Base-by-base conservation (phyloP, 2,888 invertebrate genomes). In the Himalopsyche japonica region DNA sequence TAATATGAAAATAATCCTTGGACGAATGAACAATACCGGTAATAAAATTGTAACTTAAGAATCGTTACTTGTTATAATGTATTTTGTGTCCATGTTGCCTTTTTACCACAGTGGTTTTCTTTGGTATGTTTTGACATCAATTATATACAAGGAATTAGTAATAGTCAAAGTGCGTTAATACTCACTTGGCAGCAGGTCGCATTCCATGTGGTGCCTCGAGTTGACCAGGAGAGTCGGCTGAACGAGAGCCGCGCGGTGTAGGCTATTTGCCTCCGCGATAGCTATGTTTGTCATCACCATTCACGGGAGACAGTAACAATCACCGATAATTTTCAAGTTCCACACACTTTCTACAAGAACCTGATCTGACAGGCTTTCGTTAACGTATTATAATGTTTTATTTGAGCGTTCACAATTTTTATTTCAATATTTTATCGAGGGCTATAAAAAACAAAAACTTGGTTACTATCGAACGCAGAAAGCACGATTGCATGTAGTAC, bases 211-310 rank as follows among this genome's bases (percentile, higher is more conserved):
- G 83, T 86, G 86, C 30, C 83, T 78, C 20, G 81, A 32, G 85
- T 85, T 87, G 81, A 87, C 86, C 76, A 86, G 80, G 15, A 87
- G 77, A 27, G 87, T 81, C 32, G 87, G 87, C 82, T 87, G 87
- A 30, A 87, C 87, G 47, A 86, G 84, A 27, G 87, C 83, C 79
- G 83, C 86, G 85, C 87, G 86, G 81, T 84, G 87, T 57, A 57
- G 57, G 57, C 57, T 57, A 57, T 57, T 57, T 57, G 57, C 57
- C 76, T 86, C 87, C 82, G 87, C 85, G 85, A 84, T 82, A 76
- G 86, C 87, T 76, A 87, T 85, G 47, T 85, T 82, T 82, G 87
- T 86, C 87, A 87, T 87, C 84, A 87, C 87, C 87, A 87, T 87
- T 82, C 85, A 87, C 84, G 30, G 79, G 79, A 18, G 0, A 12